These are phyloP conservation scores for Vulpes vulpes DNA, from an alignment of 2,113 vertebrate species.

Conservation along the genomic window DNA sequence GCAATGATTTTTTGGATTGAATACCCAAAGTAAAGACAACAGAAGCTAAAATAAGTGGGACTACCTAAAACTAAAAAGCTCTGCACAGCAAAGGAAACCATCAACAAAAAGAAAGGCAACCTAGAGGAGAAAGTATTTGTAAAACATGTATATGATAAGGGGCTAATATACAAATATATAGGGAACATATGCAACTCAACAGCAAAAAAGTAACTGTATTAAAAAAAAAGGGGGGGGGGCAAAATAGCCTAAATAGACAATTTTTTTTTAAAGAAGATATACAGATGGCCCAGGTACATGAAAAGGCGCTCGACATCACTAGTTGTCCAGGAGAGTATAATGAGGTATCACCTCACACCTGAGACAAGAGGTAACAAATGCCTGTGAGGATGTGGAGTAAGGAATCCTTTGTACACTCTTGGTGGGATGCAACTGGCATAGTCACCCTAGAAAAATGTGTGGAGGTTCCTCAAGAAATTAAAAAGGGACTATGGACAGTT, in stretches of 20 bases:
- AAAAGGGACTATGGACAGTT: too few relatives aligned
- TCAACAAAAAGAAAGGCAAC: not conserved
- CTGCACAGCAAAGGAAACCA: not conserved
- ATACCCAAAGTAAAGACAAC: slow-evolving; percentile 10
- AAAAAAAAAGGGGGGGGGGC: not conserved
- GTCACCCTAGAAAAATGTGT: too few relatives aligned
- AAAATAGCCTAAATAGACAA: not conserved
- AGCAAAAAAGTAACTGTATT: not conserved
- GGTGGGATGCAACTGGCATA: too few relatives aligned
- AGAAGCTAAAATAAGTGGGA: not conserved
- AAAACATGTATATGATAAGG: not conserved
- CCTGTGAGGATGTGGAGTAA: not conserved
- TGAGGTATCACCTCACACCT: not conserved
- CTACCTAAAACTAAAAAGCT: not conserved
- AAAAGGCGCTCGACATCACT: not conserved
- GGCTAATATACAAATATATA: not conserved
- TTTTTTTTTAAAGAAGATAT: not conserved
- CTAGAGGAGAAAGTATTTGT: not conserved
- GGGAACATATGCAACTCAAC: not conserved
- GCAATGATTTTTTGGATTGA: not conserved
- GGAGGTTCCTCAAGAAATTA: too few relatives aligned
- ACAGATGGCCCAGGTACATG: not conserved
- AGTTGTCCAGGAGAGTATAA: not conserved
- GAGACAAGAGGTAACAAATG: not conserved
- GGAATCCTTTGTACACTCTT: too few relatives aligned